phyloP scores from a whole-genome alignment of 2,888 invertebrate species.

The Thalpophila matura region DNA sequence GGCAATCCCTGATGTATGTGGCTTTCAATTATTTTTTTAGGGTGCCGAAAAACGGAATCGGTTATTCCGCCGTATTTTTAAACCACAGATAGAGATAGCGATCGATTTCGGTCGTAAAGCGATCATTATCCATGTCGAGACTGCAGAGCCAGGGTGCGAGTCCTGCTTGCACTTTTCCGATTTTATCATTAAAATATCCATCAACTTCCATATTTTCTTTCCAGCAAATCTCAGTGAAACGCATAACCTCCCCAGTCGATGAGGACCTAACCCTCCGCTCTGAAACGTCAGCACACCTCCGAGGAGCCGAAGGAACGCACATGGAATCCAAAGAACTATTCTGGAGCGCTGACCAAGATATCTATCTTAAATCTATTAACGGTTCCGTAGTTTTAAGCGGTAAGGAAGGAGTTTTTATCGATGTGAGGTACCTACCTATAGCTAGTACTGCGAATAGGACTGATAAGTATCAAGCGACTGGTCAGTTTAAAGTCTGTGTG shows the following conservation, averaged over 20 bases:
- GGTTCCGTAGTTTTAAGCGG: conserved; percentile 93
- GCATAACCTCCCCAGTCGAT: conserved; percentile 94
- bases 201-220: not conserved
- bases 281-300: conserved; percentile 92
- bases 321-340: conserved; percentile 93
- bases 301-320: conserved; percentile 95
- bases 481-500: conserved; percentile 96
- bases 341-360: conserved; percentile 95
- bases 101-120: no score
- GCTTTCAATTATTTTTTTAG: no score
- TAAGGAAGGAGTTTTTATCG: conserved; percentile 93
- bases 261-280: conserved; percentile 93
- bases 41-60: no score
- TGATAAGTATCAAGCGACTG: conserved; percentile 70
- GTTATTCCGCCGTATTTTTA: no score
- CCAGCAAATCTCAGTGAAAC: conserved; percentile 92
- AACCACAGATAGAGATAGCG: no score
- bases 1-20: no score
- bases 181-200: no score
- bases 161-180: no score
- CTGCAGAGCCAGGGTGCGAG: no score
- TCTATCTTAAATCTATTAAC: conserved; percentile 94
- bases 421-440: conserved; percentile 93
- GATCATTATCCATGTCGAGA: no score
- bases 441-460: conserved; percentile 85